Base-by-base conservation (phyloP, 1,140 invertebrate genomes). In the Heliothis subflexa region DNA sequence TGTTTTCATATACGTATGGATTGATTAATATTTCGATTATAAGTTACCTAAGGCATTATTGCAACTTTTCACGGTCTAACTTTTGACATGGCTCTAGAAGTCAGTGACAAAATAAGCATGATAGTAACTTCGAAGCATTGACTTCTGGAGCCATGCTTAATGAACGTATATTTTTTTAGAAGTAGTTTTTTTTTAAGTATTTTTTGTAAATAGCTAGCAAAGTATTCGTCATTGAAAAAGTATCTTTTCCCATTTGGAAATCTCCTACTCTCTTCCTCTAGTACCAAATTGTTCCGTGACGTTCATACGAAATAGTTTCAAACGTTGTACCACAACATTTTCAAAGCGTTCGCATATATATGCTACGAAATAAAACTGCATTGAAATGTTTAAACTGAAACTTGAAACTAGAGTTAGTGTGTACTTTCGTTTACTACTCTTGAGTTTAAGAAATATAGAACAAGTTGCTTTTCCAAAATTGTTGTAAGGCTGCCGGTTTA, bases 341-440 rank as follows among this genome's bases (percentile, higher is more conserved):
- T 73, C 16, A 45, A 57, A 72, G 52, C 40, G 14, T 68, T 47
- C 64, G 25, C 47, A 25, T 47, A 68, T 28, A 28, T 71, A 54
- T 33, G 50, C 25, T 7, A 33, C 54, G 33, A 73, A 73, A 73
- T 73, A 73, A 73, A 55, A 73, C 70, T 45, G 33, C 70, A 73
- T 73, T 73, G 70, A 59, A 73, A 73, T 73, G 70, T 73, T 73
- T 73, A 73, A 73, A 73, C 50, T 57, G 54, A 16, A 73, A 73
- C 70, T 57, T 57, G 70, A 57, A 47, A 59, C 33, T 16, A 9
- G 18, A 28, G n/a, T 13, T 18, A 16, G 14, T 59, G 54, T 73
- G 55, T 59, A 55, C 55, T 59, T 73, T 73, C 71, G 33, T 73
- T 73, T 73, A 59, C 54, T 7, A 25, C 45, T 28, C 71, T 73